Conservation (phyloP, 1,140 invertebrate species). For the Mylabris phalerata region DNA sequence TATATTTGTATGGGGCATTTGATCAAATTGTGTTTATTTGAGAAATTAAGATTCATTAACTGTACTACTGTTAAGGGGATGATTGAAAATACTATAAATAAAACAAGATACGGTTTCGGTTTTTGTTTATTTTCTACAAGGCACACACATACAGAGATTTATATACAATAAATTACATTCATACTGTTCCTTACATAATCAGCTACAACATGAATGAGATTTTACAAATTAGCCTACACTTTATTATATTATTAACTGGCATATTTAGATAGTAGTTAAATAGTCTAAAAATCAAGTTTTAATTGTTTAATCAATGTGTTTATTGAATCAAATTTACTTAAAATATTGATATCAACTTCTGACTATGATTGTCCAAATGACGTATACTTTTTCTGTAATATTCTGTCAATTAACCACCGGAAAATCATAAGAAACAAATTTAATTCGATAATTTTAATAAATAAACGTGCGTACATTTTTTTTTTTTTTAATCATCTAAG, state of each 20-base stretch:
- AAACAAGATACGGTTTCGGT: neutral
- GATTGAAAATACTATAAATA: too few species aligned
- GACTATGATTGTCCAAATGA: conserved; percentile 33
- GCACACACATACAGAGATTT: conserved; percentile 43
- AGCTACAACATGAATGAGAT: neutral
- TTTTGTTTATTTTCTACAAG: conserved; percentile 38
- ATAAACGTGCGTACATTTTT: too few species aligned
- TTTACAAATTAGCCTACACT: conserved; percentile 7
- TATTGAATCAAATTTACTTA: too few species aligned
- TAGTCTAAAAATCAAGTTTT: too few species aligned
- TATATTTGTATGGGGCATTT: conserved; percentile 4
- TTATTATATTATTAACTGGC: neutral
- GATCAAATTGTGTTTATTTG: conserved; percentile 18
- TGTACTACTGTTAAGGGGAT: too few species aligned
- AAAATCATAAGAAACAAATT: too few species aligned
- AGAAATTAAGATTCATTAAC: conserved; percentile 20
- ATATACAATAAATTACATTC: conserved; percentile 42
- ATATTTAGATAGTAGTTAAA: too few species aligned
- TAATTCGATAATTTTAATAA: too few species aligned
- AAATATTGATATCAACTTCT: conserved; percentile 3
- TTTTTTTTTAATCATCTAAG: too few species aligned
- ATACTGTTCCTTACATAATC: conserved; percentile 23
- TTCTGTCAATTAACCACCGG: too few species aligned
- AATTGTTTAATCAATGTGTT: too few species aligned
- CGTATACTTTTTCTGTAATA: conserved; percentile 24